Evolutionary conservation across 2,113 vertebrate genomes (phyloP).

Genomic region (Tapirus terrestris): DNA sequence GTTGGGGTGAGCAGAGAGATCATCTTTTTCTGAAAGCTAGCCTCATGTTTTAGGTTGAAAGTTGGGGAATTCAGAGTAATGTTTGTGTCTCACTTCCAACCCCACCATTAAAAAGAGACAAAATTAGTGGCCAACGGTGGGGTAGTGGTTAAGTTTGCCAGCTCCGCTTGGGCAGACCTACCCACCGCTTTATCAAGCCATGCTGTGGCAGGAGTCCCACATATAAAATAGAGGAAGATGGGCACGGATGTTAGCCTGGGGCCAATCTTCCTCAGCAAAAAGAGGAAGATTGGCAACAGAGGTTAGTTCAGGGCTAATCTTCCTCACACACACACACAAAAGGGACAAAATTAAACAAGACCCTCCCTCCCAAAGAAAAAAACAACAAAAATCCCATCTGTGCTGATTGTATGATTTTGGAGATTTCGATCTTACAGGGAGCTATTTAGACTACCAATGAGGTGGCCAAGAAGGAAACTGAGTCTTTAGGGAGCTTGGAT

Average conservation of each 20-base stretch:
- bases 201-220: too few relatives aligned
- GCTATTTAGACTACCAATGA: not conserved
- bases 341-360: not conserved
- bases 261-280: too few relatives aligned
- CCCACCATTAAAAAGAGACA: not conserved
- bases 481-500: not conserved
- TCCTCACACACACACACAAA: not conserved
- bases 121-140: not conserved
- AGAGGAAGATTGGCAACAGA: too few relatives aligned
- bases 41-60: conserved; percentile 24
- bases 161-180: too few relatives aligned
- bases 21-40: not conserved
- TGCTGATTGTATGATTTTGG: not conserved
- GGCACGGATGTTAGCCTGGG: too few relatives aligned
- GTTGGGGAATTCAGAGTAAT: not conserved
- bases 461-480: not conserved
- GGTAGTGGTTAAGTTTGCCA: too few relatives aligned
- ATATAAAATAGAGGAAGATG: too few relatives aligned
- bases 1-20: not conserved
- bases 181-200: too few relatives aligned
- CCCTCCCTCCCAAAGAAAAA: not conserved
- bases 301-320: too few relatives aligned
- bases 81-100: not conserved
- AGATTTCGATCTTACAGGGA: not conserved
- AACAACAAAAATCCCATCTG: not conserved